Conservation (phyloP, 1,140 invertebrate species). For the Trissolcus basalis region DNA sequence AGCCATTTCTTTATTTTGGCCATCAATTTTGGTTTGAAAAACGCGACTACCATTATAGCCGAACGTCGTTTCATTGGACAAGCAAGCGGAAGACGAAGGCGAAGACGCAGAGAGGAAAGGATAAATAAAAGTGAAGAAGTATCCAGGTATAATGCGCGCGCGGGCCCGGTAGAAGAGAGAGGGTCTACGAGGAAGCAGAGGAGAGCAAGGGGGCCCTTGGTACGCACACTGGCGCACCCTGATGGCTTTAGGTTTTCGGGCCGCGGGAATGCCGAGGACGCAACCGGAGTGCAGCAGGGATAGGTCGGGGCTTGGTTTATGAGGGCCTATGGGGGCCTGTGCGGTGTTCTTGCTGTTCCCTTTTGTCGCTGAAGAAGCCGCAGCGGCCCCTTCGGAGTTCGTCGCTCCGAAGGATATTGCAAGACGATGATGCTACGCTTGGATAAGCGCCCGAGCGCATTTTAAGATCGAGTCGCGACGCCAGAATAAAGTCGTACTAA, state of each 20-base stretch:
- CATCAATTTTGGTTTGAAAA: not conserved
- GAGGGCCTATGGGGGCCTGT: constrained; percentile 52
- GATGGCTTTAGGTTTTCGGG: constrained; percentile 41
- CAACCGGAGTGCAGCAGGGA: constrained; percentile 43
- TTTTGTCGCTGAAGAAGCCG: constrained; percentile 52
- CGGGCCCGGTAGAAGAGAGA: not conserved
- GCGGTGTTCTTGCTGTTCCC: constrained; percentile 47
- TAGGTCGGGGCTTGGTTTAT: constrained; percentile 55
- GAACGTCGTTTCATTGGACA: not conserved
- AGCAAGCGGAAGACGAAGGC: constrained; percentile 30
- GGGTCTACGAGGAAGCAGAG: not conserved
- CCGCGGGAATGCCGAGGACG: constrained; percentile 56
- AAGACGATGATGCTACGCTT: constrained; percentile 54
- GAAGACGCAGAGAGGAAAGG: constrained; percentile 15
- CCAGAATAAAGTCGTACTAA: constrained; percentile 53
- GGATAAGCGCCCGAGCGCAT: constrained; percentile 51
- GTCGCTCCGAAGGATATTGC: constrained; percentile 56
- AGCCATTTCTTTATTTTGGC: too few species aligned
- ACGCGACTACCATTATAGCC: not conserved
- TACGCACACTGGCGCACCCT: constrained; percentile 46
- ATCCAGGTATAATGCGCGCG: constrained; percentile 19
- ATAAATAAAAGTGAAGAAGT: constrained; percentile 43
- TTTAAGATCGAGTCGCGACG: constrained; percentile 52
- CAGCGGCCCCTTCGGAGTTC: constrained; percentile 49
- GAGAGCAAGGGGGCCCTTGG: constrained; percentile 6